Evolutionary conservation across 2,797 vertebrate species (phyloP), one percentile per base, ranked within the genome.

Genomic region (Limosa lapponica): DNA sequence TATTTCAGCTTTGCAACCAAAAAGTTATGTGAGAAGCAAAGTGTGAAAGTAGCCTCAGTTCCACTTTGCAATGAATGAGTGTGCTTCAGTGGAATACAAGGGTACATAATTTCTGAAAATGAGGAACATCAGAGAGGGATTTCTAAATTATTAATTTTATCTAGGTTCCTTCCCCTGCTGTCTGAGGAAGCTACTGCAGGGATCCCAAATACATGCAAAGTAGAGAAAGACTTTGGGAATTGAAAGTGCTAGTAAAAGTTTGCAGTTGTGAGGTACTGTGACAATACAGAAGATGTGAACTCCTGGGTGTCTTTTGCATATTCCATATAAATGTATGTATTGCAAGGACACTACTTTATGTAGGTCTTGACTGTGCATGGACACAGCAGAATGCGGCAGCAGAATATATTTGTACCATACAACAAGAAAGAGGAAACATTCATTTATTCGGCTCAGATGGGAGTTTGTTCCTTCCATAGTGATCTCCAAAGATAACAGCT

Each of bases 41-140:
- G 0, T 8, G 8, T 64, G 57, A 81, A 81, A 41, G 37, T 16
- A 61, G 11, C 20, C 14, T 67, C 58, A 34, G 32, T 24, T 86
- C 8, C 44, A 28, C 41, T 44, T 48, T 32, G 43, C 39, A 59
- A 25, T 8, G 10, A 49, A 12, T 13, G 2, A 11, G 10, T 16
- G 16, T 0, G 0, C 16, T 44, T 87, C 41, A 36, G 16, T 24
- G 32, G 28, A 48, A 52, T 28, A 48, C 83, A 79, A 34, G 0
- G 11, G 15, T 48, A 19, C 6, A 0, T 20, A n/a, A n/a, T 43
- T 93, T 83, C 61, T 79, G 77, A 74, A 89, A 72, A 41, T 25
- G 30, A 49, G 16, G 12, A 87, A 59, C 14, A 55, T n/a, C 34
- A 55, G 27, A 69, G 6, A 3, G 8, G 20, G 77, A 67, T 61